phyloP scores from a whole-genome alignment of 2,888 invertebrate species.

The Dryomyza anilis region DNA sequence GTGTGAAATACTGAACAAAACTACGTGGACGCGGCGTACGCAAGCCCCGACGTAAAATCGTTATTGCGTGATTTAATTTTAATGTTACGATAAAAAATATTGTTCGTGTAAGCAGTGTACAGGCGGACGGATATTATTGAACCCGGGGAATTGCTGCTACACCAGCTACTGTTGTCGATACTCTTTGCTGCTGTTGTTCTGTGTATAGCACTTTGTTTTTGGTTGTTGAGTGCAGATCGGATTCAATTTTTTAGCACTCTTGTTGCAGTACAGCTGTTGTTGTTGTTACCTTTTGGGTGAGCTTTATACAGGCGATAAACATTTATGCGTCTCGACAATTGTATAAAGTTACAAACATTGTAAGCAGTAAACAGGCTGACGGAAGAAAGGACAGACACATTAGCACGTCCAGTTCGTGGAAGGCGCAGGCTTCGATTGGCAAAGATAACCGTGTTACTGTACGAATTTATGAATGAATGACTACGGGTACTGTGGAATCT shows the following conservation, averaged over 20 bases:
- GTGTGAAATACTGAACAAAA: conserved; percentile 8
- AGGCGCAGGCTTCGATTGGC: neutral
- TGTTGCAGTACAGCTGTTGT: conserved; percentile 13
- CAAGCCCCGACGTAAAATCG: conserved; percentile 27
- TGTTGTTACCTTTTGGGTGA: conserved; percentile 28
- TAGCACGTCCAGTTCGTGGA: conserved; percentile 8
- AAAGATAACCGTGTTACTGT: neutral
- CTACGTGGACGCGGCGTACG: neutral
- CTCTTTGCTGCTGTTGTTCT: conserved; percentile 31
- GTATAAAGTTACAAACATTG: conserved; percentile 11
- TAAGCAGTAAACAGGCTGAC: neutral
- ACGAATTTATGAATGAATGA: conserved; percentile 10
- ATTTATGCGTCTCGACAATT: conserved; percentile 51
- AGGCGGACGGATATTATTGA: neutral
- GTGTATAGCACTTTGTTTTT: conserved; percentile 24
- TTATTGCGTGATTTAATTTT: conserved; percentile 40
- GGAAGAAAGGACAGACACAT: too few relatives aligned
- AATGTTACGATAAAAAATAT: conserved; percentile 33
- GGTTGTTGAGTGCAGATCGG: conserved; percentile 19
- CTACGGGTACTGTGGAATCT: too few relatives aligned
- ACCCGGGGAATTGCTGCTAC: conserved; percentile 32
- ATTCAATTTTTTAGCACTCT: conserved; percentile 9
- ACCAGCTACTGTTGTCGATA: conserved; percentile 35
- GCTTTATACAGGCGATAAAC: conserved; percentile 41
- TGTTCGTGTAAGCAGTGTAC: conserved; percentile 15